phyloP scores from a whole-genome alignment of 2,888 invertebrate species.

The Chloroclystis v-ata region DNA sequence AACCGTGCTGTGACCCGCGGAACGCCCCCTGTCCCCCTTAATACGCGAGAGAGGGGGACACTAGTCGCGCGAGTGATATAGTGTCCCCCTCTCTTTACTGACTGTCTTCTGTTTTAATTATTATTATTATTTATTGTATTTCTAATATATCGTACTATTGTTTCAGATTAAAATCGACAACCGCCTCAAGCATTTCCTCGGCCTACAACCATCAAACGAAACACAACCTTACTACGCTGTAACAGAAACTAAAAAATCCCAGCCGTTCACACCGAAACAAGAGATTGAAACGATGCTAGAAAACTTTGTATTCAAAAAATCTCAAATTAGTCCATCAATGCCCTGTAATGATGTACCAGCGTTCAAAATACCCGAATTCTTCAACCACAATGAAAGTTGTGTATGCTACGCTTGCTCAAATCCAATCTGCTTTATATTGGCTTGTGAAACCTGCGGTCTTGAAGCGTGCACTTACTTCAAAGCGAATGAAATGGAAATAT shows the following conservation, averaged over 20 bases:
- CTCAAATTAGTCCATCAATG: slow-evolving; percentile 43
- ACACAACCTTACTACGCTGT: slow-evolving; percentile 23
- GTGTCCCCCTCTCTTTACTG: too few relatives aligned
- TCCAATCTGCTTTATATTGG: slow-evolving; percentile 37
- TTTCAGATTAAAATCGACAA: slow-evolving; percentile 57
- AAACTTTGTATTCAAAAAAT: slow-evolving; percentile 35
- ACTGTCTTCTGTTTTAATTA: too few relatives aligned
- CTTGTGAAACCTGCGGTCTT: slow-evolving; percentile 37
- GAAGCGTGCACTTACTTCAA: slow-evolving; percentile 56
- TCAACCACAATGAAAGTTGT: slow-evolving; percentile 43
- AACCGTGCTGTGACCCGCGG: too few relatives aligned
- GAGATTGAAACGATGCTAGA: slow-evolving; percentile 58
- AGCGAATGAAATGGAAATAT: slow-evolving; percentile 49
- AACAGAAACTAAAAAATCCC: slow-evolving; percentile 29
- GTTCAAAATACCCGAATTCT: slow-evolving; percentile 45
- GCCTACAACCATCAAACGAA: slow-evolving; percentile 41
- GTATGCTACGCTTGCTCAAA: slow-evolving; percentile 48
- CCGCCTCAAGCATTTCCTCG: slow-evolving; percentile 53
- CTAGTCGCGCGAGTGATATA: too few relatives aligned
- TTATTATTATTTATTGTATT: too few relatives aligned
- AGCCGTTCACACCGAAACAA: slow-evolving; percentile 32
- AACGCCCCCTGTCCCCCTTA: too few relatives aligned
- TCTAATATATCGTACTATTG: too few relatives aligned
- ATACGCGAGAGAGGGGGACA: too few relatives aligned
- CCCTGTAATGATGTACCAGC: slow-evolving; percentile 36